Base-by-base conservation (phyloP, 2,888 invertebrate genomes). In the Sphaerophoria taeniata region DNA sequence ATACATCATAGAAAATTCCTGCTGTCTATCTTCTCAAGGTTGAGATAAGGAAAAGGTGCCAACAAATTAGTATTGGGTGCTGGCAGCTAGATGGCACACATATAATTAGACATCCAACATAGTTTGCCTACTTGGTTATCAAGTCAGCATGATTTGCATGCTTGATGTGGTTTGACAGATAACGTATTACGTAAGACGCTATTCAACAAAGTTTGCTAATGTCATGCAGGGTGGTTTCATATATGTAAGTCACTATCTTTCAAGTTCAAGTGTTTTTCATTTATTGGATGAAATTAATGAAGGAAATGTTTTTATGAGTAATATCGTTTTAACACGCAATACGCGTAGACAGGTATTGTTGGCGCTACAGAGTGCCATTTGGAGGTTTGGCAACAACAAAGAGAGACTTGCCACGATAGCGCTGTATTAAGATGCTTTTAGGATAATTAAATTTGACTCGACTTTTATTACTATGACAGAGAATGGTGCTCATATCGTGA, bases 251-350 rank as follows among this genome's bases (percentile, higher is more conserved):
- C 39, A 31, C 24, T 16, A 7, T 34, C 67, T 67, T 36, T 79
- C 71, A 82, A 82, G 76, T 76, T 82, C 81, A 82, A 82, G 76
- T 72, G 61, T 82, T 69, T 16, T 24, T 14, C 58, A 58, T 70
- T 58, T 60, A 72, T 43, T 67, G 61, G 60, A 72, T 60, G 45
- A 58, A 43, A 71, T 78, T 34, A 56, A 71, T 12, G 6, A 60
- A 39, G 6, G 56, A 61, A 56, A 45, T 16, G 16, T 4, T 67
- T 67, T 39, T 79, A 53, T 51, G 76, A 61, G 55, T 82, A 72
- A 82, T 82, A 61, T 73, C 55, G 56, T 73, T 11, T 73, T 31
- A 49, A 63, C 82, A 83, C 82, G 82, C 82, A 83, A 83, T 69
- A 61, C 53, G 61, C 79, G 60, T 79, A 14, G 34, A 33, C 0